Base-by-base conservation (phyloP, 2,113 vertebrate species). In the Ibidorhyncha struthersii region DNA sequence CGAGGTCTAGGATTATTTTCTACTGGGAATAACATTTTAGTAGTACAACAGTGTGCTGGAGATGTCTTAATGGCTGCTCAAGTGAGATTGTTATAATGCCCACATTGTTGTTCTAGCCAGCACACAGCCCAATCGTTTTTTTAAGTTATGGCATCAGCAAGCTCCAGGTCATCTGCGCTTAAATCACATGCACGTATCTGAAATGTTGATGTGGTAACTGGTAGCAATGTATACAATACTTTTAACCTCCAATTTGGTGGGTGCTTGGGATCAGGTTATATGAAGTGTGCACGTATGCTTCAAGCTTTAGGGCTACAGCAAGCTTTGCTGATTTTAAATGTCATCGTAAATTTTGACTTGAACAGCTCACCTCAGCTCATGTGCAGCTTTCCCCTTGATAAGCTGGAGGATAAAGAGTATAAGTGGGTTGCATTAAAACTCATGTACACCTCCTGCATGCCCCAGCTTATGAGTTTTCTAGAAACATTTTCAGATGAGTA, bases 1-100 rank as follows among this genome's bases (percentile, higher is more conserved):
- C 94, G 43, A 62, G 93, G 83, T 90, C 96, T 89, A 61, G 89
- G 86, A 93, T 96, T 97, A 93, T 96, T 94, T 96, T 97, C 97
- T 94, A 49, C 93, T 66, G 96, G 97, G 97, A 97, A 94, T 97
- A 96, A 78, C 10, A 3, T 96, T 97, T 96, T 96, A 97, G 90
- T 88, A 61, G 89, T 78, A 58, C 79, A 91, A 55, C 86, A 89
- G 93, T 92, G 93, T 94, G 86, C 91, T 94, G 86, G 96, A 96
- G 94, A 93, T 96, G 86, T 85, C 95, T 97, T 97, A 97, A 98
- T 96, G 90, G 90, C 82, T 30, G 23, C 63, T 93, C 79, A 8
- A 96, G 76, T 30, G 40, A 93, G 89, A 78, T 66, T 53, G 59
- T 72, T 96, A 97, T 96, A 98, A 98, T 95, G 92, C 94, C 69